A percentile compares a stretch with the other conserved stretches of the same genome.
These are phyloP conservation scores for Calycopis cecrops DNA, from an alignment of 1,140 invertebrate genomes.

Conservation along the genomic window DNA sequence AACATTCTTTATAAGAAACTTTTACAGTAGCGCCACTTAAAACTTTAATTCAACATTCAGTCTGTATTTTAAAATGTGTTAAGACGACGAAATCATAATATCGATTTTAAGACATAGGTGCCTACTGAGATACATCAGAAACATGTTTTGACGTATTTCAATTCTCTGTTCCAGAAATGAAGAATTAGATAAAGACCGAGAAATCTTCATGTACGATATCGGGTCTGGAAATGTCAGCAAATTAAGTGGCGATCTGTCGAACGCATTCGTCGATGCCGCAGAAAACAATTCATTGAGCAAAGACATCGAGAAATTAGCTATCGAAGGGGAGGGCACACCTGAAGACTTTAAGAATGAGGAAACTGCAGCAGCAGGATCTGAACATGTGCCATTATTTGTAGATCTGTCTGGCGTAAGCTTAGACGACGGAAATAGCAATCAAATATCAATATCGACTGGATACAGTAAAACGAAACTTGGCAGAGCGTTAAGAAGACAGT, in stretches of 20 bases:
- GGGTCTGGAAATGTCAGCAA: slow-evolving; percentile 80
- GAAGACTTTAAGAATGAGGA: slow-evolving; percentile 58
- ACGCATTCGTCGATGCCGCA: slow-evolving; percentile 88
- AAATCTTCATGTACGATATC: slow-evolving; percentile 91
- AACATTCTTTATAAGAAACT: no score
- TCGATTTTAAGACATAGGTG: no score
- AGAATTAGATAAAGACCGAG: slow-evolving; percentile 76
- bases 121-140: no score
- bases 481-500: slow-evolving; percentile 60
- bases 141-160: slow-evolving; percentile 16
- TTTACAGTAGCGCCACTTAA: no score
- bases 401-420: slow-evolving; percentile 56
- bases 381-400: slow-evolving; percentile 68
- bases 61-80: no score
- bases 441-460: slow-evolving; percentile 72
- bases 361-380: slow-evolving; percentile 46
- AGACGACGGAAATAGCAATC: slow-evolving; percentile 53
- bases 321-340: slow-evolving; percentile 75
- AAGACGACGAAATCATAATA: no score
- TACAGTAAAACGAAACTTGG: slow-evolving; percentile 74
- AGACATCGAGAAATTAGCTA: slow-evolving; percentile 78
- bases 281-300: slow-evolving; percentile 85
- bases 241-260: slow-evolving; percentile 83
- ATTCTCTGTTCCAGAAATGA: slow-evolving; percentile 70
- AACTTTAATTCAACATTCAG: no score